Percentiles rank a stretch among this genome's conserved stretches.
phyloP scores from a whole-genome alignment of 2,797 vertebrate genomes.

The Crossoptilon crossoptilon region DNA sequence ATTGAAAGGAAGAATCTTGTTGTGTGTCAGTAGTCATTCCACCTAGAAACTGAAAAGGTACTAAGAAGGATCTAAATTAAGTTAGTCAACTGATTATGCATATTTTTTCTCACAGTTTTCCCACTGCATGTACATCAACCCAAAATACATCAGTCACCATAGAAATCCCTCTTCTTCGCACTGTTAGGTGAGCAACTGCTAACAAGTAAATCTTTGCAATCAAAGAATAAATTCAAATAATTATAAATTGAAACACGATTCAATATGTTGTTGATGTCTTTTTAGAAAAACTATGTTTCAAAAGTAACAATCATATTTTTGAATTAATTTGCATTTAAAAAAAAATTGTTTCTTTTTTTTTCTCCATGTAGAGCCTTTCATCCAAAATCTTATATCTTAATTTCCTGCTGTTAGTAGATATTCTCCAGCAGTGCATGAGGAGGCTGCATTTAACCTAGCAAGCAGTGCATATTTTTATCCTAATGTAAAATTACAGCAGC shows the following conservation, averaged over 20 bases:
- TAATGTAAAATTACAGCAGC: background rate
- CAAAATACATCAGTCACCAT: background rate
- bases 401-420: background rate
- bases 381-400: background rate
- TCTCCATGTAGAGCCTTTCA: background rate
- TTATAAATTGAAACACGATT: background rate
- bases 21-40: background rate
- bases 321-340: background rate
- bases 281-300: background rate
- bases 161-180: background rate
- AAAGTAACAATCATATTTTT: background rate
- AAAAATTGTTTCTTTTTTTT: background rate
- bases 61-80: background rate
- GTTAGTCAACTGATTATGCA: background rate
- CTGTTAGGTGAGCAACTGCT: background rate
- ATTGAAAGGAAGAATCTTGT: background rate
- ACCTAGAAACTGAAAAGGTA: background rate
- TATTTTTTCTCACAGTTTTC: background rate
- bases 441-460: background rate
- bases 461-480: background rate
- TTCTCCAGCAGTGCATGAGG: background rate
- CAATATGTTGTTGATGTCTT: background rate
- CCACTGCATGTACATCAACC: background rate
- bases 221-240: conserved; percentile 6
- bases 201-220: background rate